phyloP scores from a whole-genome alignment of 2,113 vertebrate species.

The Oreochromis spilurus region DNA sequence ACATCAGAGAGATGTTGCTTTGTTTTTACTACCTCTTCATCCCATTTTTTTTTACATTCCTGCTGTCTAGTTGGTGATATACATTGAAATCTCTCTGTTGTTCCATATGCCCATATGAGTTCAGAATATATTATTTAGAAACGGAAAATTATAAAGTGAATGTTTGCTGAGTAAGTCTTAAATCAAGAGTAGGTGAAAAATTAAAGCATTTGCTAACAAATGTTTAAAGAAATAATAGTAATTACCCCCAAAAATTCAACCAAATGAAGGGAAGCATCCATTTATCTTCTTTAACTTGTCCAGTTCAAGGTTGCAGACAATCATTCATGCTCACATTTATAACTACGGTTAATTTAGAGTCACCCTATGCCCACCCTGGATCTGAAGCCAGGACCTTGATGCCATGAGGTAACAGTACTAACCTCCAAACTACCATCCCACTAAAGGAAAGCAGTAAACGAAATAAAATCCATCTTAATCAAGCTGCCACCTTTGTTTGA shows the following conservation, averaged over 20 bases:
- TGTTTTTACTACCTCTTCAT: not conserved
- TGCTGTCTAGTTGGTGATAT: not conserved
- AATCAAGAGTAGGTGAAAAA: not conserved
- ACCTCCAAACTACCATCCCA: not conserved
- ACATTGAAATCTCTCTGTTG: not conserved
- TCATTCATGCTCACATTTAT: not conserved
- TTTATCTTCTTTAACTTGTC: not conserved
- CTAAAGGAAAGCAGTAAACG: not conserved
- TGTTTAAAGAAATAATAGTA: not conserved
- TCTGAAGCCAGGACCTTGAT: not conserved
- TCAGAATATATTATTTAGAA: not conserved
- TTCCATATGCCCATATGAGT: not conserved
- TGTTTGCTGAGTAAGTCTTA: not conserved
- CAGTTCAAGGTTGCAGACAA: not conserved
- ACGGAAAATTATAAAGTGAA: not conserved
- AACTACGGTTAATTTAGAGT: not conserved
- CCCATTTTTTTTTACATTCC: not conserved
- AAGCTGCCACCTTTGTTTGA: not conserved
- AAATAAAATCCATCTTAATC: not conserved
- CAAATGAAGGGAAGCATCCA: not conserved
- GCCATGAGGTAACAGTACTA: not conserved
- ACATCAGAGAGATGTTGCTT: not conserved
- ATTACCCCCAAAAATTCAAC: not conserved
- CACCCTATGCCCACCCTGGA: not conserved
- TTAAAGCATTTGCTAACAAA: not conserved